Evolutionary conservation across 35 echinoderm and acorn worm species (phyloP).

Genomic region (Holothuria glaberrima): DNA sequence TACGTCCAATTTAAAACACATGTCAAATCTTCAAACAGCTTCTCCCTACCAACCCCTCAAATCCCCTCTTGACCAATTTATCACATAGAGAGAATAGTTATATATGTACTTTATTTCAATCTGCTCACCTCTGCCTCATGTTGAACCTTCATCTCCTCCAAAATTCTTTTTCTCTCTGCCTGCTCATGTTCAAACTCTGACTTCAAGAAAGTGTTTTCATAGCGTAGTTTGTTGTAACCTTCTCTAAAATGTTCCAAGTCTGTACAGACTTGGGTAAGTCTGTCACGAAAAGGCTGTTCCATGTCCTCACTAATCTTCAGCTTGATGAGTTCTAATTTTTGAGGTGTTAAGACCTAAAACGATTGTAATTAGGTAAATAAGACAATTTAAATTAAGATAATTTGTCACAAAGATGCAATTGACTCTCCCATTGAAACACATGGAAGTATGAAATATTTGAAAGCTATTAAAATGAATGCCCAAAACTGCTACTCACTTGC

Average conservation of each 20-base stretch:
- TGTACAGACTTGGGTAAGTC: constrained; percentile 68
- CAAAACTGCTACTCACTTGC: too few relatives aligned
- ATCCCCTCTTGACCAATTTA: too few relatives aligned
- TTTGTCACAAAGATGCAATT: not conserved
- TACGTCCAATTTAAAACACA: too few relatives aligned
- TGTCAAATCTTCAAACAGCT: too few relatives aligned
- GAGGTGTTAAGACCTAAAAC: constrained; percentile 76
- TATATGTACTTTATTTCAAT: too few relatives aligned
- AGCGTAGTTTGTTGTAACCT: constrained; percentile 96
- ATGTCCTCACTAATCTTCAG: constrained; percentile 83
- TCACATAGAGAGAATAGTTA: too few relatives aligned
- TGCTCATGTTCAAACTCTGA: constrained; percentile 96
- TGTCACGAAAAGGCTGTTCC: constrained; percentile 88
- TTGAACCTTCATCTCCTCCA: constrained; percentile 86
- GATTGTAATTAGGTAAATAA: not conserved
- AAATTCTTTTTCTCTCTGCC: constrained; percentile 76
- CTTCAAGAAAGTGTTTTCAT: constrained; percentile 90
- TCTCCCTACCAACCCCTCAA: too few relatives aligned
- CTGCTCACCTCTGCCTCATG: constrained; percentile 90
- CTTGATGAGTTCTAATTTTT: constrained; percentile 95
- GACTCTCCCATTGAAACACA: too few relatives aligned
- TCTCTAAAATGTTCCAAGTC: constrained; percentile 87
- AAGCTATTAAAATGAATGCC: too few relatives aligned
- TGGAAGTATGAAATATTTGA: too few relatives aligned
- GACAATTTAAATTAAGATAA: not conserved